Evolutionary conservation across 2,888 invertebrate species (phyloP), one percentile per base, ranked within the genome.

Genomic region (Tridacna gigas): DNA sequence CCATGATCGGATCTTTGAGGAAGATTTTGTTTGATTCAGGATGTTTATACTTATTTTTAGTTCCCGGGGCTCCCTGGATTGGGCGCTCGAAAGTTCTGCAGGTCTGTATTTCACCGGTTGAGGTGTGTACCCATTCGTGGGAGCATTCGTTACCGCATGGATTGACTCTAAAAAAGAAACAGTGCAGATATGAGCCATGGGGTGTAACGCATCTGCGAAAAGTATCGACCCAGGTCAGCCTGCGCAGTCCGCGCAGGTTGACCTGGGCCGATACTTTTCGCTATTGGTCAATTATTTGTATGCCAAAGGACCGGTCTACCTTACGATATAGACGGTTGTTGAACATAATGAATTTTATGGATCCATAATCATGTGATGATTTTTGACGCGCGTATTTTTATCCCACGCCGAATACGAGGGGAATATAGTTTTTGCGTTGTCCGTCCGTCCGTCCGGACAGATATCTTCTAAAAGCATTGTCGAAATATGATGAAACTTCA

Each of bases 101-200:
- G 5, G 78, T 74, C 13, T 51, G 15, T 5, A 74, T 51, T 71
- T 83, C 82, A 13, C 83, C 82, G 25, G 76, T 87, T 75, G 79
- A 80, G 4, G 85, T 79, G 47, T 87, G 81, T 2, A 87, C 74
- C 74, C 81, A 87, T 28, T 87, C 84, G 37, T 83, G 74, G 0
- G 66, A 22, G 67, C 87, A 87, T 13, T 48, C 18, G 0, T 25
- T 47, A 13, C 84, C 87, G 71, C 87, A 87, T 0, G 87, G 87
- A 61, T 85, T 76, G 20, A 87, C 83, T 61, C 87, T 87, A 77
- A 5, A 51, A 26, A 73, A 63, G 18, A 56, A 51, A 45, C 13
- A 48, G 12, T 37, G 37, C 2, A 37, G 37, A 37, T 37, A 37
- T 37, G 37, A 37, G 37, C 37, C 3, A 37, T 37, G 37, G 20